phyloP scores from a whole-genome alignment of 2,113 vertebrate genomes.

The Pelvicachromis taeniatus region DNA sequence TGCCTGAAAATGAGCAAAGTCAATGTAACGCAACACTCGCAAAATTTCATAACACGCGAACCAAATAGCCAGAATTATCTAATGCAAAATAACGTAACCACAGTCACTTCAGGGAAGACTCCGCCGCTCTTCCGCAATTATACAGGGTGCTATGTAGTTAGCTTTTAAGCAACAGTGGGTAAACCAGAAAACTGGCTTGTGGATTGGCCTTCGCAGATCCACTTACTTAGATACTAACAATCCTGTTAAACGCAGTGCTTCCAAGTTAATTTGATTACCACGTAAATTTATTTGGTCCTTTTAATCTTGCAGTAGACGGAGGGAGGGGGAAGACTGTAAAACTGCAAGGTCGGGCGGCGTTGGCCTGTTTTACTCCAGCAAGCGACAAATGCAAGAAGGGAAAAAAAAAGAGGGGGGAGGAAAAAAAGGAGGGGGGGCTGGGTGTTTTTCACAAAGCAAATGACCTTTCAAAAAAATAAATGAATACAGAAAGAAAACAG shows the following conservation, averaged over 20 bases:
- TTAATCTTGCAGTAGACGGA: not conserved
- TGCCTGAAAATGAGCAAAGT: not conserved
- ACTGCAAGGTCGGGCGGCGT: slow-evolving; percentile 64
- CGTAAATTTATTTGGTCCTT: not conserved
- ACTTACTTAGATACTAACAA: slow-evolving; percentile 57
- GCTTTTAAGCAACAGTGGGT: slow-evolving; percentile 18
- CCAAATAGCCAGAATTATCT: not conserved
- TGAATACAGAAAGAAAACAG: not conserved
- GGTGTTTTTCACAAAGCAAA: not conserved
- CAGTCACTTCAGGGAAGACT: slow-evolving; percentile 17
- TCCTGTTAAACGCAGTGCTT: slow-evolving; percentile 55
- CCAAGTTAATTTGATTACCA: slow-evolving; percentile 46
- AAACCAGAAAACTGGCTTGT: not conserved
- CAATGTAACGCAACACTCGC: not conserved
- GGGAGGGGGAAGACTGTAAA: not conserved
- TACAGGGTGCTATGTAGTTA: slow-evolving; percentile 44
- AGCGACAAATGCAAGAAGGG: slow-evolving; percentile 3
- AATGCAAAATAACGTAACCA: slow-evolving; percentile 15
- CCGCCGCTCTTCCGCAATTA: slow-evolving; percentile 67
- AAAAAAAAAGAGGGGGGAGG: no score
- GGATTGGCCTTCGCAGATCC: slow-evolving; percentile 51
- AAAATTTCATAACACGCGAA: not conserved
- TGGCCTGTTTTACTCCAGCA: slow-evolving; percentile 40
- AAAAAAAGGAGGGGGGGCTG: not conserved
- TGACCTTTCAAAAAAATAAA: not conserved